These are phyloP conservation scores for Tupiocoris notatus DNA, from an alignment of 2,888 invertebrate species.

Conservation along the genomic window DNA sequence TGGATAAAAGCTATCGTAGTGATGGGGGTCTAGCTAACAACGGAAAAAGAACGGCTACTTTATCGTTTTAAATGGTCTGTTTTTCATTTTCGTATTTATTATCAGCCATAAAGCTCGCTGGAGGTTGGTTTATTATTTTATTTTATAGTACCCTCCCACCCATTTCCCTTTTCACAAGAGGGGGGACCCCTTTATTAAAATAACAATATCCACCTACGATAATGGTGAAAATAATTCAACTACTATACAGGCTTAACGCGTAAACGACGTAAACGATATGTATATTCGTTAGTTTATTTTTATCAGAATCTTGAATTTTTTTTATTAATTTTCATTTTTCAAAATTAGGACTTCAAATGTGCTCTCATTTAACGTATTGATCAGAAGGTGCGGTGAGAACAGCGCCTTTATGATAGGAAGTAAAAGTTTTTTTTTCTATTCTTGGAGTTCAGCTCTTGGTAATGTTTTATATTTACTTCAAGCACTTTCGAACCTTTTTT, in stretches of 20 bases:
- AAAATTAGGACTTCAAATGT: not conserved
- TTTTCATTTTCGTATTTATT: not conserved
- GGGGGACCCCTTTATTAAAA: not conserved
- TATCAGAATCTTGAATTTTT: not conserved
- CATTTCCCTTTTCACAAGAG: not conserved
- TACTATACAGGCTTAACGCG: slow-evolving; percentile 21
- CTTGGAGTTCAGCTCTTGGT: no score
- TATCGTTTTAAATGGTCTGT: not conserved
- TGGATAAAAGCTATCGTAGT: not conserved
- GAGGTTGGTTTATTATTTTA: not conserved
- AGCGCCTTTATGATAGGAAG: no score
- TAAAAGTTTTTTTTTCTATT: no score
- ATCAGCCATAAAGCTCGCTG: not conserved
- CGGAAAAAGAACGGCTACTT: not conserved
- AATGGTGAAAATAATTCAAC: slow-evolving; percentile 12
- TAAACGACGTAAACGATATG: slow-evolving; percentile 27
- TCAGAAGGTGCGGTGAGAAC: not conserved
- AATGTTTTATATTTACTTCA: no score
- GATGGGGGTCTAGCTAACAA: not conserved
- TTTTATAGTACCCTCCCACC: not conserved
- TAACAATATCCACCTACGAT: not conserved
- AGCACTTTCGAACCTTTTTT: no score
- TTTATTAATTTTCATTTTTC: not conserved
- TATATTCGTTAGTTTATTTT: slow-evolving; percentile 20
- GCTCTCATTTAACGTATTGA: not conserved